Percentiles rank a stretch among this genome's conserved stretches.
Evolutionary conservation across 2,888 invertebrate species (phyloP).

Genomic region (Antitype chi): DNA sequence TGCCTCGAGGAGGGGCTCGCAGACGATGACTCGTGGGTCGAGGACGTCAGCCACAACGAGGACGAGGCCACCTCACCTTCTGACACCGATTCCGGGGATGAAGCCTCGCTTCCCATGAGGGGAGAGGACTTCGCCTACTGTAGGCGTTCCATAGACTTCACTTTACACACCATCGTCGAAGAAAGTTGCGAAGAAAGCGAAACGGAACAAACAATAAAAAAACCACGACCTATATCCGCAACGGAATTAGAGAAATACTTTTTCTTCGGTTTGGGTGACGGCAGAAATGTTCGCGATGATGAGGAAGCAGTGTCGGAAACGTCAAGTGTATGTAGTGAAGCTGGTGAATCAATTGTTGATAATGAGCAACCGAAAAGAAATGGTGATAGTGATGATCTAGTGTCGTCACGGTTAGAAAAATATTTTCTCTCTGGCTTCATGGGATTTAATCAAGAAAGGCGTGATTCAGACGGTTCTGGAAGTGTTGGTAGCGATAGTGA

Average conservation of each 20-base stretch:
- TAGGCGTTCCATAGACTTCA: conserved; percentile 96
- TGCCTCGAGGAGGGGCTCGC: conserved; percentile 96
- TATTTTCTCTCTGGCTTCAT: conserved; percentile 97
- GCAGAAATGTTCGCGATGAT: conserved; percentile 89
- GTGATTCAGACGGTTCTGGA: conserved; percentile 95
- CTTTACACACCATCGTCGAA: conserved; percentile 97
- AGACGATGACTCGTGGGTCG: conserved; percentile 98
- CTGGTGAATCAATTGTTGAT: conserved; percentile 93
- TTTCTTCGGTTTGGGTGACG: conserved; percentile 96
- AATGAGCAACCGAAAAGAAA: conserved; percentile 89
- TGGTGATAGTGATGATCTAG: conserved; percentile 93
- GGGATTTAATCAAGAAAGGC: conserved; percentile 94
- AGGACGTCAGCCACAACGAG: conserved; percentile 95
- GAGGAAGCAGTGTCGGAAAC: conserved; percentile 95
- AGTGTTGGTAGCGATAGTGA: conserved; percentile 98
- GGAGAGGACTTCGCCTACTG: conserved; percentile 96
- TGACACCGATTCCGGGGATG: conserved; percentile 93
- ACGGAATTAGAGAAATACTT: conserved; percentile 97
- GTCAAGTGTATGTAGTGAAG: conserved; percentile 96
- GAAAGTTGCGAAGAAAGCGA: conserved; percentile 98
- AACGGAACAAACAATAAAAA: conserved; percentile 92
- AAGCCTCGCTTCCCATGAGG: conserved; percentile 92
- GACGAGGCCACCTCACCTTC: conserved; percentile 93
- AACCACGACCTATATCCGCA: conserved; percentile 93
- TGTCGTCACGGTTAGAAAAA: conserved; percentile 96